Base-by-base conservation (phyloP, 2,113 vertebrate species). In the Tenrec ecaudatus region DNA sequence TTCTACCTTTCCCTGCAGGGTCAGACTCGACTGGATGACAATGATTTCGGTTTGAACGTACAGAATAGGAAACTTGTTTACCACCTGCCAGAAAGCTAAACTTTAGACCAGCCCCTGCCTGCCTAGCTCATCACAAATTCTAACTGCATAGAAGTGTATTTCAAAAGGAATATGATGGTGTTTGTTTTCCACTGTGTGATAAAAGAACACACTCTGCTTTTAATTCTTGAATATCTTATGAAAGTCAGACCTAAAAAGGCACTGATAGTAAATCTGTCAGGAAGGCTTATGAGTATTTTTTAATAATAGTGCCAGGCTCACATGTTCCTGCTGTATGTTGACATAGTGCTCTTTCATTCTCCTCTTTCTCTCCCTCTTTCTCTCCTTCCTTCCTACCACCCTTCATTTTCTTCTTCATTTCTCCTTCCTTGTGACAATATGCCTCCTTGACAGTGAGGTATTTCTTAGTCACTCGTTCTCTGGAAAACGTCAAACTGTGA, bases 141-240 rank as follows among this genome's bases (percentile, higher is more conserved):
- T 47, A 47, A 47, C 10, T 10, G 10, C 43, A 47, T 47, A 47
- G 43, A 60, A 60, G 58, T 60, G 15, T 60, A 60, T 60, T 60
- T 20, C 62, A 64, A 64, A 22, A 64, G 62, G 20, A 64, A 23
- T 19, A 64, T 16, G 3, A 60, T 19, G 17, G 68, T 60, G 15
- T 25, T 68, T 89, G 31, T 68, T 91, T 86, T 69, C 27, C 6
- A 62, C 33, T 53, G 62, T 22, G 20, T 17, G 47, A 15, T 76
- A 58, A 90, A 95, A 88, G n/a, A 19, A 76, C 17, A 89, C 90
- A 47, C 75, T 86, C 23, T 5, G 43, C 27, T 85, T 86, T 68
- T 77, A n/a, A 5, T 64, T 79, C 73, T 47, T 36, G 33, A 47
- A 17, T 62, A 80, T 82, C 73, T n/a, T 80, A 76, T 19, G 93